Percentiles rank a stretch among this genome's conserved stretches.
phyloP scores from a whole-genome alignment of 2,113 vertebrate genomes.

The Ariopsis seemanni region DNA sequence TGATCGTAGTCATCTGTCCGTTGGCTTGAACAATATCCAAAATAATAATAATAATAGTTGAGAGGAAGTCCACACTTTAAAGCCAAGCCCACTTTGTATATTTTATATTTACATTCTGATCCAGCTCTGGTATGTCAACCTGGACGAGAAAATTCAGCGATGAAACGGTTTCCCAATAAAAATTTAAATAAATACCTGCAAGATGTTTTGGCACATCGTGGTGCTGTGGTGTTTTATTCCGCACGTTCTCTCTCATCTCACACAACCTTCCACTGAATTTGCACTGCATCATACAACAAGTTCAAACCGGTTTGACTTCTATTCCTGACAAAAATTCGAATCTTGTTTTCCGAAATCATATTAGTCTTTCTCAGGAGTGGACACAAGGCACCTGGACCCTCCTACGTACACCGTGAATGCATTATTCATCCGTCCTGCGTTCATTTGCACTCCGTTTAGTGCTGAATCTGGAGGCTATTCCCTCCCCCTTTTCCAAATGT shows the following conservation, averaged over 20 bases:
- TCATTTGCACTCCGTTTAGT: neutral
- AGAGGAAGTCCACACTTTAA: neutral
- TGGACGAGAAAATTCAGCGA: neutral
- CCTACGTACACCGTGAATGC: neutral
- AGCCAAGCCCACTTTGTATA: constrained; percentile 34
- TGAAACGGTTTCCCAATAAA: neutral
- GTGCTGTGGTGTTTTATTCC: neutral
- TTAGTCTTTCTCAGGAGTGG: neutral
- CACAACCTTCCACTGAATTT: neutral
- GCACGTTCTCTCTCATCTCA: neutral
- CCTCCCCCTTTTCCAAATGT: neutral
- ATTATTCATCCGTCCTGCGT: constrained; percentile 6
- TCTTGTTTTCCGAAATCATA: neutral
- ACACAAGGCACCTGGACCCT: neutral
- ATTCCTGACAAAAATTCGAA: neutral
- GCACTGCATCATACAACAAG: neutral
- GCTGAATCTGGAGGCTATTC: neutral
- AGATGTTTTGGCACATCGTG: neutral
- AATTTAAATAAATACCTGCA: neutral
- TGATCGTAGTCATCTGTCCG: neutral
- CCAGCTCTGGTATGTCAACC: constrained; percentile 33
- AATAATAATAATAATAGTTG: neutral
- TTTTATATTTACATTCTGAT: constrained; percentile 36
- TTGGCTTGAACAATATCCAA: neutral
- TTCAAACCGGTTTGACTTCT: neutral